Conservation (phyloP, 2,113 vertebrate genomes). For the Microcebus lehilahytsara region DNA sequence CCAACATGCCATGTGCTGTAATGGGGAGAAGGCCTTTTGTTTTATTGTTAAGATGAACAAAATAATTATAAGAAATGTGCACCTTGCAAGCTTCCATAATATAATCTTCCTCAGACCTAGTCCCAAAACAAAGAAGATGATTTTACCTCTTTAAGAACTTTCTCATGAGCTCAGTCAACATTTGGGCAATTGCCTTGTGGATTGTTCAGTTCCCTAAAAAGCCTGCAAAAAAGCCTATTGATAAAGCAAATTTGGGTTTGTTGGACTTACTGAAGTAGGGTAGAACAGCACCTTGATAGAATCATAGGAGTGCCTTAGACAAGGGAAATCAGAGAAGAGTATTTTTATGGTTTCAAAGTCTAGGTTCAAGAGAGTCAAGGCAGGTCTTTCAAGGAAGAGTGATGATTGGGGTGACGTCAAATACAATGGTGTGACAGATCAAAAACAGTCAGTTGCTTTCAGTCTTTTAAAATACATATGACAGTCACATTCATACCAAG, state of each 20-base stretch:
- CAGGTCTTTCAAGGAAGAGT: background rate
- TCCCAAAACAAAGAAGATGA: background rate
- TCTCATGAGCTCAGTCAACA: background rate
- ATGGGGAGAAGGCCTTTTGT: background rate
- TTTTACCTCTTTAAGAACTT: background rate
- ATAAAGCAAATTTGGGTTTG: background rate
- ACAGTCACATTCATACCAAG: conserved; percentile 56
- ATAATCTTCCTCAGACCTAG: background rate
- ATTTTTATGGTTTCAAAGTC: background rate
- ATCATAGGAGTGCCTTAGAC: background rate
- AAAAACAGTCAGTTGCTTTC: background rate
- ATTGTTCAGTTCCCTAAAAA: background rate
- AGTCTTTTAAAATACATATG: background rate
- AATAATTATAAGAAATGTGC: background rate
- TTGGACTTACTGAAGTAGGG: background rate
- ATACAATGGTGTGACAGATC: background rate
- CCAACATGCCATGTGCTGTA: background rate
- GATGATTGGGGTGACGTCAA: background rate
- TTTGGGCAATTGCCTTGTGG: background rate
- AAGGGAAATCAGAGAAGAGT: background rate
- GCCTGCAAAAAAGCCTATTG: too few relatives aligned
- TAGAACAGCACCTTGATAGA: background rate
- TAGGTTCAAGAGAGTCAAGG: background rate
- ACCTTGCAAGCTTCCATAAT: background rate
- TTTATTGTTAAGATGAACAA: background rate